Evolutionary conservation across 2,113 vertebrate genomes (phyloP).

Genomic region (Lepisosteus osseus): DNA sequence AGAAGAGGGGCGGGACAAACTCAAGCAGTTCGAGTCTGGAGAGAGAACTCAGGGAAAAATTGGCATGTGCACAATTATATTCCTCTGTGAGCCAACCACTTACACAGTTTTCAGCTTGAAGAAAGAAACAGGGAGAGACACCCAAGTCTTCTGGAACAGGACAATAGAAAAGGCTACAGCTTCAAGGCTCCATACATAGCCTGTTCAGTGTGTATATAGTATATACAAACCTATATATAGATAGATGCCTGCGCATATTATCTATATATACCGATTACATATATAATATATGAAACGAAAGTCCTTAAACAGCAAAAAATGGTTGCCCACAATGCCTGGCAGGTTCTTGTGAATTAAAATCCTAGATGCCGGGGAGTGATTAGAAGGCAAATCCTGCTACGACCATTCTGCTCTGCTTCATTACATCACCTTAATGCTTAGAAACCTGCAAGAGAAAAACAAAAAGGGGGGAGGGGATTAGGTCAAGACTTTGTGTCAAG

Average conservation of each 20-base stretch:
- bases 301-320: conserved; percentile 44
- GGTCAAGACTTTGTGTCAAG: conserved; percentile 19
- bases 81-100: conserved; percentile 75
- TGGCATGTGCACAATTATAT: conserved; percentile 86
- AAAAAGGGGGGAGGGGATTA: conserved; percentile 36
- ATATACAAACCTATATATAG: conserved; percentile 77
- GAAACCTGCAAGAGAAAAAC: conserved; percentile 79
- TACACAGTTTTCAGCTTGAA: conserved; percentile 78
- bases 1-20: conserved; percentile 13
- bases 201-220: conserved; percentile 63
- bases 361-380: conserved; percentile 85
- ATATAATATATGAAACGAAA: conserved; percentile 70
- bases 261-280: conserved; percentile 72
- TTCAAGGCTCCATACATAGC: conserved; percentile 56
- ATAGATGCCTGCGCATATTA: conserved; percentile 61
- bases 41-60: conserved; percentile 76
- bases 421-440: conserved; percentile 78
- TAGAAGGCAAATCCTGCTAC: conserved; percentile 78
- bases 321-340: conserved; percentile 84
- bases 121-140: conserved; percentile 75
- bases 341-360: conserved; percentile 81
- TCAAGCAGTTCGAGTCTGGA: conserved; percentile 76
- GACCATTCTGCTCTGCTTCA: conserved; percentile 79
- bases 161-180: conserved; percentile 62
- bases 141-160: conserved; percentile 67